A percentile compares a stretch with the other conserved stretches of the same genome.
Evolutionary conservation across 2,113 vertebrate genomes (phyloP).

Genomic region (Laticauda colubrina): DNA sequence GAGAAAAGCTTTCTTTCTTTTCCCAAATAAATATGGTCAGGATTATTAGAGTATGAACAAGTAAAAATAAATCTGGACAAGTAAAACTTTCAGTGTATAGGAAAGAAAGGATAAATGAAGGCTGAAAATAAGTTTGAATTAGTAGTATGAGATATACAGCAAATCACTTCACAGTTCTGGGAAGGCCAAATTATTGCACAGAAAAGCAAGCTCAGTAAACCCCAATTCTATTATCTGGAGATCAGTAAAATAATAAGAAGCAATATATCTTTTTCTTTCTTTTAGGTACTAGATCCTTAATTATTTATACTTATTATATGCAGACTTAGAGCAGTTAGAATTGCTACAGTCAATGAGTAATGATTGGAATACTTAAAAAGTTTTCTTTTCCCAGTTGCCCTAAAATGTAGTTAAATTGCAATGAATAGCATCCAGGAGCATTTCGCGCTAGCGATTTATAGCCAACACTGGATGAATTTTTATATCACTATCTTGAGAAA

Average conservation of each 20-base stretch:
- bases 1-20: background rate
- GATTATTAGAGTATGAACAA: background rate
- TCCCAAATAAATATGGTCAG: background rate
- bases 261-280: background rate
- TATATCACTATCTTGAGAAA: background rate
- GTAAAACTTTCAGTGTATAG: background rate
- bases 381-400: background rate
- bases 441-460: background rate
- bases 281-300: background rate
- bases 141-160: background rate
- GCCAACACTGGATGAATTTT: background rate
- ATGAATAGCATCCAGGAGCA: background rate
- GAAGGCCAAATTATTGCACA: background rate
- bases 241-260: background rate
- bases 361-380: background rate
- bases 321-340: background rate
- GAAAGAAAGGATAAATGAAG: background rate
- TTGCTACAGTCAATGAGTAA: background rate
- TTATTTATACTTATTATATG: background rate
- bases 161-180: background rate
- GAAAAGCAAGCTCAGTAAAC: background rate
- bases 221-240: background rate
- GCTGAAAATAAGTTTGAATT: background rate
- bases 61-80: background rate
- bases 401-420: background rate